Evolutionary conservation across 2,888 invertebrate genomes (phyloP), one percentile per base, ranked within the genome.

Genomic region (Penaeus monodon): DNA sequence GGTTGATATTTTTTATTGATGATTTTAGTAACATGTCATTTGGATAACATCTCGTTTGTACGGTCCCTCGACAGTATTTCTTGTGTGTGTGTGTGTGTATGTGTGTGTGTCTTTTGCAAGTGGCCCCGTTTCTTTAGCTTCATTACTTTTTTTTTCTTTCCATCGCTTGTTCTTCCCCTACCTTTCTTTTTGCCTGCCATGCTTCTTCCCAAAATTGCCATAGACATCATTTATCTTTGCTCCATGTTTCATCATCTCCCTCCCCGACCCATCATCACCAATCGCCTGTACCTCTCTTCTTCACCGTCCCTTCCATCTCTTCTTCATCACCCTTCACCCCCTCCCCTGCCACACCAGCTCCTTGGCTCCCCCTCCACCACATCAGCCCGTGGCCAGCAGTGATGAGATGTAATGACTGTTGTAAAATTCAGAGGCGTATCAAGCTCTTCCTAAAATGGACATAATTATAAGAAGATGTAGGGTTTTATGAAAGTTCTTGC

Each of bases 381-480:
- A 29, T 64, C 29, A 57, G 57, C 63, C 68, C 66, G 14, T 68
- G 27, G n/a, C 22, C 44, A 27, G 73, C 74, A 82, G 33, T 33
- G 66, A 63, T 29, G 74, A 33, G 44, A 27, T 85, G 85, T 85
- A 85, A 85, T 85, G 80, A 68, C 64, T 38, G 85, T 57, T 80
- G 80, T 85, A 85, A 85, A 85, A 85, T 73, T 73, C 74, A n/a
- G 65, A 80, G 66, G 73, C 49, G 74, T 44, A 64, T 38, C 68
- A 27, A 57, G 29, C 73, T 78, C 77, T 68, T 79, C 80, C 70
- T 73, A 80, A 70, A n/a, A n/a, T 80, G 83, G 73, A n/a, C 38
- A 44, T 81, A 85, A 85, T 85, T 85, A 85, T 81, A 80, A 85
- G 73, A 29, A 38, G 81, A 66, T 85, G 38, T 70, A 63, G n/a